Percentiles rank a stretch among this genome's conserved stretches.
Evolutionary conservation across 2,797 vertebrate genomes (phyloP).

Genomic region (Smutsia temminckii): DNA sequence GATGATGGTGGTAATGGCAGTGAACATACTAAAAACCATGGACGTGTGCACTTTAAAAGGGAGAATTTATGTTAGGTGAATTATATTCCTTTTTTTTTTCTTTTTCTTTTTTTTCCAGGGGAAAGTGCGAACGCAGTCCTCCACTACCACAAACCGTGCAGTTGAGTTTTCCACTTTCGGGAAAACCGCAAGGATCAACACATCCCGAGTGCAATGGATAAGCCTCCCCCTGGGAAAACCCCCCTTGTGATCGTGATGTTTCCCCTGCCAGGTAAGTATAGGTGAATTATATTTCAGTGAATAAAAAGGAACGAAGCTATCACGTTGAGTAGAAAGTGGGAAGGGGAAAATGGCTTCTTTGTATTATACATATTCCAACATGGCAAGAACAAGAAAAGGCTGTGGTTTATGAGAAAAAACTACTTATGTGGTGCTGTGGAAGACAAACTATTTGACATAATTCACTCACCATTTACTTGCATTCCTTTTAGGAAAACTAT

Average conservation of each 20-base stretch:
- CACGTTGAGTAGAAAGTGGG: background rate
- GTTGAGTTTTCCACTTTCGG: no score
- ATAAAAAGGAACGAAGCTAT: background rate
- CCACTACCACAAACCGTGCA: no score
- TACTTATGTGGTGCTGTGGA: background rate
- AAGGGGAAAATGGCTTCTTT: background rate
- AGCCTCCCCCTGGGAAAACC: no score
- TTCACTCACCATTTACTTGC: background rate
- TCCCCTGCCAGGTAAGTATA: background rate
- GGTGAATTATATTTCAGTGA: background rate
- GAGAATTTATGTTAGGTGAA: background rate
- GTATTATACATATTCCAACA: background rate
- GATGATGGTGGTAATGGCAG: background rate
- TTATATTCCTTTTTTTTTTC: background rate
- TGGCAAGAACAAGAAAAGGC: background rate
- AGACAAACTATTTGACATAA: constrained; percentile 47
- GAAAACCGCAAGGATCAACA: no score
- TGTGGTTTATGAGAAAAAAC: constrained; percentile 44
- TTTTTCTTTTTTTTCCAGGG: no score
- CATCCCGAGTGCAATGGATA: no score
- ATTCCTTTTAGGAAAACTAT: background rate
- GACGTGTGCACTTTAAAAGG: background rate
- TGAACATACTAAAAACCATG: background rate
- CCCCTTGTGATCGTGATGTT: no score
- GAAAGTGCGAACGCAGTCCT: no score